These are phyloP conservation scores for Polietes domitor DNA, from an alignment of 2,888 invertebrate genomes.

Conservation along the genomic window DNA sequence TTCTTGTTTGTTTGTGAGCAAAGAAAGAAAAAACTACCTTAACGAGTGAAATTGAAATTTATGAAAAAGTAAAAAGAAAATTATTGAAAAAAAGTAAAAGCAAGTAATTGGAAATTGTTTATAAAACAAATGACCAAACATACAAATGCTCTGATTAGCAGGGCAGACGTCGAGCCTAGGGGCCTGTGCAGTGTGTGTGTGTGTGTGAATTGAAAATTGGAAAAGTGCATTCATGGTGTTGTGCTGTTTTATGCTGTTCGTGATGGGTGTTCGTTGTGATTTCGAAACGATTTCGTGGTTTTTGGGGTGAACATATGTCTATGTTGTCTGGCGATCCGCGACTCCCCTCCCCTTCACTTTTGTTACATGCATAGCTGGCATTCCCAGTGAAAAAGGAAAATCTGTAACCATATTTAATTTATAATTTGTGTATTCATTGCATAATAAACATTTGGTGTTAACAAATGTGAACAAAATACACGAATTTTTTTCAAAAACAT, in stretches of 20 bases:
- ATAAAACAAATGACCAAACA: not conserved
- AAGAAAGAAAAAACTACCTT: not conserved
- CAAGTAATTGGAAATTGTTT: not conserved
- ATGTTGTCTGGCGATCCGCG: not conserved
- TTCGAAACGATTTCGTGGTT: slow-evolving; percentile 7
- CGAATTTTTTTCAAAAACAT: slow-evolving; percentile 9
- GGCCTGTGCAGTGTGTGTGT: too few relatives aligned
- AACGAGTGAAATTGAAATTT: not conserved
- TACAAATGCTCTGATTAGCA: not conserved
- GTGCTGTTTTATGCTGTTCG: too few relatives aligned
- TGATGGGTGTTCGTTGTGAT: not conserved
- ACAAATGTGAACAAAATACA: slow-evolving; percentile 43
- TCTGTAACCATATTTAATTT: slow-evolving; percentile 19
- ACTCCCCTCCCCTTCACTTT: not conserved
- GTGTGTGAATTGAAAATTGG: too few relatives aligned
- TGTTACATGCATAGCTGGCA: too few relatives aligned
- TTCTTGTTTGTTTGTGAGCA: not conserved
- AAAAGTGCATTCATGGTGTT: not conserved
- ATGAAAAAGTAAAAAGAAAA: slow-evolving; percentile 5
- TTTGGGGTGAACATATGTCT: slow-evolving; percentile 14
- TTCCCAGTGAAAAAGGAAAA: not conserved
- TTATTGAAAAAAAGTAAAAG: not conserved
- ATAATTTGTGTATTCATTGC: slow-evolving; percentile 52
- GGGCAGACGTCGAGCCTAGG: too few relatives aligned
- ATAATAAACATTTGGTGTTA: slow-evolving; percentile 58